Evolutionary conservation across 2,888 invertebrate genomes (phyloP).

Genomic region (Caenorhabditis wallacei): DNA sequence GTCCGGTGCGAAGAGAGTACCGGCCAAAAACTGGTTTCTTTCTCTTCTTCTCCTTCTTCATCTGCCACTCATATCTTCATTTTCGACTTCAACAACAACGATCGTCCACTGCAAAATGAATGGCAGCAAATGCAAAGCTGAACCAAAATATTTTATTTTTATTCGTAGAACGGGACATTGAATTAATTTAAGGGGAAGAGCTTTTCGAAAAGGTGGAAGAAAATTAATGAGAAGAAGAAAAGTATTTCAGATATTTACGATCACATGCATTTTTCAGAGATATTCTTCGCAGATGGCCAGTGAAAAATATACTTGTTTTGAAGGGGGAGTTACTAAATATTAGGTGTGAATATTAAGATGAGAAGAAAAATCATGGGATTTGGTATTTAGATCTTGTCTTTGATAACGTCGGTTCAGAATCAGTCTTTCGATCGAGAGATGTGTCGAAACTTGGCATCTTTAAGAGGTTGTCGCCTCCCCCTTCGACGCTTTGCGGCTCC

Average conservation of each 20-base stretch:
- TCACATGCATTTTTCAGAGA: slow-evolving; percentile 25
- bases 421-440: slow-evolving; percentile 57
- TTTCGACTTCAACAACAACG: slow-evolving; percentile 25
- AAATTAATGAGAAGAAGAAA: background rate
- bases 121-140: slow-evolving; percentile 34
- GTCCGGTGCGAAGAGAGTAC: no score
- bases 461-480: slow-evolving; percentile 56
- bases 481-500: slow-evolving; percentile 52
- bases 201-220: background rate
- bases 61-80: slow-evolving; percentile 29
- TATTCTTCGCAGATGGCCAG: slow-evolving; percentile 23
- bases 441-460: slow-evolving; percentile 59
- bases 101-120: slow-evolving; percentile 27
- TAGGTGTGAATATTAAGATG: background rate
- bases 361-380: background rate
- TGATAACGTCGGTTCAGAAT: slow-evolving; percentile 58
- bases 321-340: background rate
- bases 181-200: background rate
- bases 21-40: no score
- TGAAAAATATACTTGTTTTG: slow-evolving; percentile 33
- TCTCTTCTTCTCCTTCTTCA: slow-evolving; percentile 1
- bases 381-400: slow-evolving; percentile 46
- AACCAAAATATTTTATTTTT: slow-evolving; percentile 23
- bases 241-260: slow-evolving; percentile 26
- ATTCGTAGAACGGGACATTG: background rate